phyloP scores from a whole-genome alignment of 2,797 vertebrate species.

The Lophotriccus pileatus region DNA sequence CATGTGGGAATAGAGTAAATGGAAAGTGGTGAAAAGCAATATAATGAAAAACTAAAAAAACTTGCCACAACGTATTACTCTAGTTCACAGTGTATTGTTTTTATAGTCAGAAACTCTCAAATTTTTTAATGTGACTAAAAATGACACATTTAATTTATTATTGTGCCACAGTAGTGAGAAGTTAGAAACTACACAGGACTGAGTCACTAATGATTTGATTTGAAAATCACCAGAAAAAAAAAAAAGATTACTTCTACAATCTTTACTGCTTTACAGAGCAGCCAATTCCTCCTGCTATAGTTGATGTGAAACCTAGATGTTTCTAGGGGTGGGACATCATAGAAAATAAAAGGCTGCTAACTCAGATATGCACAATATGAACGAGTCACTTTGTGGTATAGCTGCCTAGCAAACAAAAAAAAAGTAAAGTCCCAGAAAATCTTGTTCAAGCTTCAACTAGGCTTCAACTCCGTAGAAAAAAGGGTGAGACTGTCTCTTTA shows the following conservation, averaged over 20 bases:
- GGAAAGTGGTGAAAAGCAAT: slow-evolving; percentile 14
- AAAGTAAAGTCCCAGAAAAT: background rate
- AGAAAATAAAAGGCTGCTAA: background rate
- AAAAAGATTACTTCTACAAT: background rate
- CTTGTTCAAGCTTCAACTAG: background rate
- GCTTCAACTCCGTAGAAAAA: background rate
- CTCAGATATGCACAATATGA: background rate
- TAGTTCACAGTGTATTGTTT: background rate
- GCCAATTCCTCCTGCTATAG: background rate
- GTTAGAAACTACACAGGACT: background rate
- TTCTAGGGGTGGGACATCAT: background rate
- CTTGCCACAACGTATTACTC: background rate
- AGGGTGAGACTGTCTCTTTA: background rate
- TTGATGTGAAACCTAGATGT: background rate
- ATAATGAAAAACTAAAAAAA: background rate
- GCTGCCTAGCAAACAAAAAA: background rate
- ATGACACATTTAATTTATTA: background rate
- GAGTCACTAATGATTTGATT: background rate
- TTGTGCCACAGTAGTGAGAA: background rate
- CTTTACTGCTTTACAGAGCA: background rate
- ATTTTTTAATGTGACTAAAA: background rate
- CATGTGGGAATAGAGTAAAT: background rate
- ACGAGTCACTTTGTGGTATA: background rate
- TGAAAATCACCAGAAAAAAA: background rate
- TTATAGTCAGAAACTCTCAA: background rate